These are phyloP conservation scores for Endotricha flammealis DNA, from an alignment of 2,888 invertebrate species.

Conservation along the genomic window DNA sequence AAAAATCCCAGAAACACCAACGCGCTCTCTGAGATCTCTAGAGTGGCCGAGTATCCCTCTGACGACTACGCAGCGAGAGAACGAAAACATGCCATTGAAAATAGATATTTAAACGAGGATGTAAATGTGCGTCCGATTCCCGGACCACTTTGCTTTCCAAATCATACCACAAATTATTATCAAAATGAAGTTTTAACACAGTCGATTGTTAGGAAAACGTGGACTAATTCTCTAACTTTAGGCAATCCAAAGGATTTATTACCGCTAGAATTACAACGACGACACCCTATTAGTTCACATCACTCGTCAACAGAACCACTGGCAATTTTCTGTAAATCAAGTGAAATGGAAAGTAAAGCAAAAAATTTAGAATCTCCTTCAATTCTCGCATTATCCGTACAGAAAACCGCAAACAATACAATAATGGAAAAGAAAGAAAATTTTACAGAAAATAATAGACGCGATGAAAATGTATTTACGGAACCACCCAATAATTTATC, in stretches of 20 bases:
- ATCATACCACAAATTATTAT: background rate
- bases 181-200: background rate
- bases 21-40: constrained; percentile 34
- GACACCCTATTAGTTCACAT: background rate
- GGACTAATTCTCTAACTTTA: constrained; percentile 1
- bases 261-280: background rate
- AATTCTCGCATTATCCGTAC: background rate
- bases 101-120: background rate
- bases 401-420: background rate
- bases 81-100: background rate
- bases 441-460: background rate
- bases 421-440: background rate
- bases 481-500: background rate
- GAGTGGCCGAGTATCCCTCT: constrained; percentile 28
- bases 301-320: background rate
- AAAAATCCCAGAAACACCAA: constrained; percentile 43
- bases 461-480: background rate
- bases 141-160: background rate
- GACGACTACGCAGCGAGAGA: no score
- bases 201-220: background rate
- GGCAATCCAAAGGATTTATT: background rate
- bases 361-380: background rate
- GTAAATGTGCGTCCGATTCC: background rate
- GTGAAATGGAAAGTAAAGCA: no score
- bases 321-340: no score